Conservation (phyloP, 2,113 vertebrate species). For the Bufo gargarizans region DNA sequence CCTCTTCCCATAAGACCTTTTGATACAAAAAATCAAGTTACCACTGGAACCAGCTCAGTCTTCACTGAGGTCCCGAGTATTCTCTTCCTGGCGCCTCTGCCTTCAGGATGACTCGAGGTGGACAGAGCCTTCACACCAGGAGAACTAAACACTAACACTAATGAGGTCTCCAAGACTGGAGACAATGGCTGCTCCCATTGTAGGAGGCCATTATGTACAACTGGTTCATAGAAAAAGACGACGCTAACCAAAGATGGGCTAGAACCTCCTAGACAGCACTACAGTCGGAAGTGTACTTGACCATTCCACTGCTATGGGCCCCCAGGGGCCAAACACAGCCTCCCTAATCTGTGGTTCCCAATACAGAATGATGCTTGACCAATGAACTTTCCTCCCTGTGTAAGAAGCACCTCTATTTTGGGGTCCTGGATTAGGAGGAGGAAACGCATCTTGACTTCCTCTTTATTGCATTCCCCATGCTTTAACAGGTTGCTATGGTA, state of each 20-base stretch:
- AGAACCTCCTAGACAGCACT: background rate
- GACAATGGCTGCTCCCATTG: background rate
- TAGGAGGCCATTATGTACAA: background rate
- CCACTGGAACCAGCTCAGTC: background rate
- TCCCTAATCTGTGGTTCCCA: background rate
- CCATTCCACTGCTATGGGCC: background rate
- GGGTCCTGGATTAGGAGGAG: background rate
- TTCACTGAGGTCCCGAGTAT: background rate
- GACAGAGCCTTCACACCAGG: background rate
- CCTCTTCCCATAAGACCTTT: background rate
- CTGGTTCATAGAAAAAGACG: background rate
- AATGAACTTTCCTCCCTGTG: no score
- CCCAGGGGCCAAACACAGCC: background rate
- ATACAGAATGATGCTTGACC: background rate
- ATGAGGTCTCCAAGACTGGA: background rate
- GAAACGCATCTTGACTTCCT: background rate
- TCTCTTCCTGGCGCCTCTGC: background rate
- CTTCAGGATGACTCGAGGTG: background rate
- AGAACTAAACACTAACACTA: background rate
- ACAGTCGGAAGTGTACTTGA: background rate
- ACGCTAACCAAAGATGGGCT: background rate
- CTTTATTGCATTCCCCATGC: background rate
- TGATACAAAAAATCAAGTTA: background rate
- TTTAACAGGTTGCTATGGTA: no score
- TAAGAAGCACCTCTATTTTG: background rate